Evolutionary conservation across 2,888 invertebrate species (phyloP).

Genomic region (Orchesellides sinensis): DNA sequence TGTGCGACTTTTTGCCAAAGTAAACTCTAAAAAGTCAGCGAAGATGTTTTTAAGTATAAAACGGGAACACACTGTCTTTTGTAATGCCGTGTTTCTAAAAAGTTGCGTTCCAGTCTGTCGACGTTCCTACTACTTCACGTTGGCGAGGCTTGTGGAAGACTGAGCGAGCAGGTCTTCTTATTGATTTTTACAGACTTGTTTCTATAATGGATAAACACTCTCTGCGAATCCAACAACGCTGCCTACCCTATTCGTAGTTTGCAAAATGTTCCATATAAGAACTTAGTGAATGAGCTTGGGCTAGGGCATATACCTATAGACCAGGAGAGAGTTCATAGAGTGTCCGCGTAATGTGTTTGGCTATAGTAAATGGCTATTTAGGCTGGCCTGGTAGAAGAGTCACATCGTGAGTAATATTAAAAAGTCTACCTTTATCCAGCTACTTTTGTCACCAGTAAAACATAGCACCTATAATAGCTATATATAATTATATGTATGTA

Average conservation of each 20-base stretch:
- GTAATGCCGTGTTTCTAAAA: constrained; percentile 20
- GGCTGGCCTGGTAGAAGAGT: neutral
- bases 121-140: constrained; percentile 17
- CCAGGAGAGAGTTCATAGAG: constrained; percentile 2
- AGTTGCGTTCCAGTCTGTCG: constrained; percentile 44
- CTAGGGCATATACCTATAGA: too few relatives aligned
- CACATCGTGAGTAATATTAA: constrained; percentile 19
- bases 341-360: constrained; percentile 11
- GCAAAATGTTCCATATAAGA: constrained; percentile 42
- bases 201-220: constrained; percentile 13
- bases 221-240: neutral
- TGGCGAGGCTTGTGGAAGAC: constrained; percentile 41
- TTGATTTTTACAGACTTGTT: constrained; percentile 50
- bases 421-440: constrained; percentile 27
- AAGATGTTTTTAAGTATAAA: constrained; percentile 1
- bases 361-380: constrained; percentile 42
- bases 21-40: neutral
- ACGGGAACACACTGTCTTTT: constrained; percentile 5
- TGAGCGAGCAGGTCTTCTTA: constrained; percentile 51
- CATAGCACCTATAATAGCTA: neutral
- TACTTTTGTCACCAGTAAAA: constrained; percentile 8
- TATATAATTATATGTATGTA: neutral
- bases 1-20: neutral
- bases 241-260: neutral
- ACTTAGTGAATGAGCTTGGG: constrained; percentile 39